phyloP scores from a whole-genome alignment of 2,797 vertebrate species.

The Mus minutoides region DNA sequence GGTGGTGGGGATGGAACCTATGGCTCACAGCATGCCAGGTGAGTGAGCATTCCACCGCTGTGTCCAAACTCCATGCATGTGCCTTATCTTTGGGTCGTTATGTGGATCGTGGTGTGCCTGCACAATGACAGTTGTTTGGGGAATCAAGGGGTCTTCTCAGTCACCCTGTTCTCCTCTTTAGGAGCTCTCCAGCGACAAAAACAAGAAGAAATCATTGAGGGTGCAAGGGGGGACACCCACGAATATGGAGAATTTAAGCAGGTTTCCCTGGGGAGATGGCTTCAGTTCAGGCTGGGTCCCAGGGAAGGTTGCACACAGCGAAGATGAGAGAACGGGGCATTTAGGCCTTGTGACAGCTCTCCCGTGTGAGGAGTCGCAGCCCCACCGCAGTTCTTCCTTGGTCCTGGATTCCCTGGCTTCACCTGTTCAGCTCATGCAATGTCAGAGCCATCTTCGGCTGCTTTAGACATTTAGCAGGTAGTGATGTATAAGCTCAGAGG shows the following conservation, averaged over 20 bases:
- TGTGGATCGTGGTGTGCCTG: neutral
- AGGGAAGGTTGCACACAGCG: neutral
- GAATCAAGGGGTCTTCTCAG: neutral
- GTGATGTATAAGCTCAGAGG: neutral
- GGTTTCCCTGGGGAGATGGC: neutral
- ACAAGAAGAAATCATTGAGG: neutral
- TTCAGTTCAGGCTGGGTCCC: neutral
- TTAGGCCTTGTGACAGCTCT: neutral
- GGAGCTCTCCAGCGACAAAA: neutral
- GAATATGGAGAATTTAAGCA: neutral
- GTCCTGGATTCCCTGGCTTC: neutral
- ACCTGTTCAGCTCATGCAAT: neutral
- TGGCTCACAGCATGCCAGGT: neutral
- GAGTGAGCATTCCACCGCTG: too few species aligned
- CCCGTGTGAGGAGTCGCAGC: neutral
- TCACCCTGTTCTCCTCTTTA: neutral
- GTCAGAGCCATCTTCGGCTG: neutral
- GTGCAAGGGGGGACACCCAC: neutral
- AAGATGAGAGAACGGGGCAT: neutral
- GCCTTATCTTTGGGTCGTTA: fast-evolving
- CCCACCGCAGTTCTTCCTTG: neutral
- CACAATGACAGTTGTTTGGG: neutral
- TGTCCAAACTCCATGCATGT: neutral
- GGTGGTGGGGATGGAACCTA: neutral
- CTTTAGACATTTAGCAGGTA: neutral